Evolutionary conservation across 2,113 vertebrate genomes (phyloP).

Genomic region (Nesospiza acunhae): DNA sequence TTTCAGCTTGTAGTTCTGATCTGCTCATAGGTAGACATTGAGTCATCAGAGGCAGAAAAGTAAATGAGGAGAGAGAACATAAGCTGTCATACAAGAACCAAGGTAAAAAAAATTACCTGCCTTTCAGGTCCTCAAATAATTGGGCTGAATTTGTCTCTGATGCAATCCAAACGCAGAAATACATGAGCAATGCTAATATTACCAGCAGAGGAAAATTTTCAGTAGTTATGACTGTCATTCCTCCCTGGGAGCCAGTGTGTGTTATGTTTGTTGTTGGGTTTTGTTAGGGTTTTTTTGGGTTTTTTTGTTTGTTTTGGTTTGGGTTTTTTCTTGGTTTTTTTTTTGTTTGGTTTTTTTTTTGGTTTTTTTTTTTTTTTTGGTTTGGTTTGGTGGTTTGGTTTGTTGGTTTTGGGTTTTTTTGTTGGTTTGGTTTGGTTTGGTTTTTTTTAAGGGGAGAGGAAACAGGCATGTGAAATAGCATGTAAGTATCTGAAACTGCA

Average conservation of each 20-base stretch:
- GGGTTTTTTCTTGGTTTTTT: not conserved
- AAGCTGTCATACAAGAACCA: not conserved
- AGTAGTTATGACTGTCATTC: not conserved
- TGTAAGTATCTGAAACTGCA: not conserved
- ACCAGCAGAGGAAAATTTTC: not conserved
- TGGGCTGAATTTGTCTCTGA: not conserved
- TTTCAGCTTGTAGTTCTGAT: conserved; percentile 8
- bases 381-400: not conserved
- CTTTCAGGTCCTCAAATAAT: not conserved
- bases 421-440: not conserved
- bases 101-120: not conserved
- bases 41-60: not conserved
- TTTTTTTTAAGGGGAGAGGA: not conserved
- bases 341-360: too few species aligned
- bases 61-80: not conserved
- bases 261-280: not conserved
- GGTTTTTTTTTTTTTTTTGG: not conserved
- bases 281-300: not conserved
- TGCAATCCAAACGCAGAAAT: not conserved
- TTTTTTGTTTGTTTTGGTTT: not conserved
- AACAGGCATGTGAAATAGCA: not conserved
- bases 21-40: not conserved
- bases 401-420: not conserved
- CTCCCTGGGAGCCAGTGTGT: not conserved
- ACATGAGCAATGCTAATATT: not conserved